A percentile compares a stretch with the other conserved stretches of the same genome.
Evolutionary conservation across 2,888 invertebrate genomes (phyloP).

Genomic region (Amiota communis): DNA sequence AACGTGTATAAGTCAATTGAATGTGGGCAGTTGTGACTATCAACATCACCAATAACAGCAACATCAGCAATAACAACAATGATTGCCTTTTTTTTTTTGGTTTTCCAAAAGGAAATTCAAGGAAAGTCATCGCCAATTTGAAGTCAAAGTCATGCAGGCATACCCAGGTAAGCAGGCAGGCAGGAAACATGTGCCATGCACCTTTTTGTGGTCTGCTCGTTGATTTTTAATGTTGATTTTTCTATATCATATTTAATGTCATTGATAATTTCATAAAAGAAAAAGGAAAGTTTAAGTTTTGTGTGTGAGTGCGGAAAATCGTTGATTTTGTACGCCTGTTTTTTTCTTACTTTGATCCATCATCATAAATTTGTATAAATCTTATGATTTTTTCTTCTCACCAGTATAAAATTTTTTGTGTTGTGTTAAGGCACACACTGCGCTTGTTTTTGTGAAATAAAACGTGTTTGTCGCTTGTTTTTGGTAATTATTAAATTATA

Average conservation of each 20-base stretch:
- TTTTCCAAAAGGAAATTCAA: constrained; percentile 46
- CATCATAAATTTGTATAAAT: background rate
- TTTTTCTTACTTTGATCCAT: background rate
- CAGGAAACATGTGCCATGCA: constrained; percentile 23
- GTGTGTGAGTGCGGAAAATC: background rate
- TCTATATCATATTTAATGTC: background rate
- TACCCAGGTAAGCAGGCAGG: background rate
- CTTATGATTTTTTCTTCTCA: background rate
- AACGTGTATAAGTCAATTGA: background rate
- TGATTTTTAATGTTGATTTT: background rate
- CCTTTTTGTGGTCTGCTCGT: background rate
- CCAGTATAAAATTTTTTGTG: background rate
- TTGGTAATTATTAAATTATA: background rate
- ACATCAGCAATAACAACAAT: background rate
- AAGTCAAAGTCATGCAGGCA: constrained; percentile 23
- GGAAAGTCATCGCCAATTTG: constrained; percentile 43
- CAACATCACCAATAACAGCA: constrained; percentile 3
- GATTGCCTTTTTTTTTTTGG: constrained; percentile 7
- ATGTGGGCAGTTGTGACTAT: constrained; percentile 23
- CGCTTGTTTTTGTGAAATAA: too few species aligned
- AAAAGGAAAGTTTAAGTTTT: background rate
- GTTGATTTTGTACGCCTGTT: background rate
- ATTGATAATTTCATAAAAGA: background rate
- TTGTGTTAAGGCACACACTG: background rate
- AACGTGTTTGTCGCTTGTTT: background rate